Conservation (phyloP, 2,797 vertebrate species). For the Sarcoramphus papa region DNA sequence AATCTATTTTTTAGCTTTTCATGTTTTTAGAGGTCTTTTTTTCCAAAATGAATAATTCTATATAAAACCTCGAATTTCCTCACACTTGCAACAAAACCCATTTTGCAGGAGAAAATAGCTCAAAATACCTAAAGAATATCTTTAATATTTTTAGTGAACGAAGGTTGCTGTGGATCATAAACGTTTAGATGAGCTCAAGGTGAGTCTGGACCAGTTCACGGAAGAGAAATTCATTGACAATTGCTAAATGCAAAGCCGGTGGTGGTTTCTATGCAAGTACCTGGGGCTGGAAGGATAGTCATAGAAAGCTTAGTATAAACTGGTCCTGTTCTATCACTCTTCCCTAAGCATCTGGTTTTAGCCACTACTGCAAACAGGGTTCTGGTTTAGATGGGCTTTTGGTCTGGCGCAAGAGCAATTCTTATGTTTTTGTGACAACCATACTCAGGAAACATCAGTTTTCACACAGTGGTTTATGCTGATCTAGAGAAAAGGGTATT, state of each 20-base stretch:
- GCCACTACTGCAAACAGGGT: fast-evolving
- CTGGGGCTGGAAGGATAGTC: neutral
- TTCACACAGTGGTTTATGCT: neutral
- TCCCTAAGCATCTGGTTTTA: neutral
- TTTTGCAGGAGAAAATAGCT: neutral
- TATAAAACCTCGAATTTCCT: neutral
- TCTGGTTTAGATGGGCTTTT: neutral
- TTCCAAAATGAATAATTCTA: neutral
- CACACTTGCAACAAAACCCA: neutral
- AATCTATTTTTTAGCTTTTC: neutral
- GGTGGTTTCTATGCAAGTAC: neutral
- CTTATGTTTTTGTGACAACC: neutral
- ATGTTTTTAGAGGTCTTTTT: neutral
- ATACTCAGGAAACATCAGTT: neutral
- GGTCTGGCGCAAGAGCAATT: neutral
- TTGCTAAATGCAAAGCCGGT: neutral
- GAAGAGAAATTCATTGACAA: neutral
- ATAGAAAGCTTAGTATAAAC: neutral
- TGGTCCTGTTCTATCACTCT: neutral
- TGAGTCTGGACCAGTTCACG: neutral
- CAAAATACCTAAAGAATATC: neutral
- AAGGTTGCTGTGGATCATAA: neutral
- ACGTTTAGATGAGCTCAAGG: neutral
- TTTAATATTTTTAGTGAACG: neutral
- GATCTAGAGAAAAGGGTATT: neutral